Conservation (phyloP, 1,140 invertebrate genomes). For the Drosophila subpulchrella region DNA sequence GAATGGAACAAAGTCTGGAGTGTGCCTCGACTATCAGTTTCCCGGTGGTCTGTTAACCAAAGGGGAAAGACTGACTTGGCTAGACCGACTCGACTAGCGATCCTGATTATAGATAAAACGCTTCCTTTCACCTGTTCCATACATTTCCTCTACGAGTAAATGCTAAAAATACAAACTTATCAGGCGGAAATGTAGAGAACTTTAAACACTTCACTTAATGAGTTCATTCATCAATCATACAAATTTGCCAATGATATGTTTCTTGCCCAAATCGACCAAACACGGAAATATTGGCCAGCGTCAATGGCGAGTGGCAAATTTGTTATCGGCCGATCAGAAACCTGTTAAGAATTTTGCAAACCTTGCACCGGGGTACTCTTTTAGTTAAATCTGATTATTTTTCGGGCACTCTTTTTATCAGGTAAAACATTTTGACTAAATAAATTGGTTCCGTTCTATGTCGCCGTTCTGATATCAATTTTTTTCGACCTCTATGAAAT, state of each 20-base stretch:
- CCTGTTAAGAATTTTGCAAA: slow-evolving; percentile 37
- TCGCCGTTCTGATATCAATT: slow-evolving; percentile 18
- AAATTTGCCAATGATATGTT: not conserved
- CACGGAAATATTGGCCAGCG: slow-evolving; percentile 4
- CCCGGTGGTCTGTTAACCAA: no score
- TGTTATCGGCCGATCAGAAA: slow-evolving; percentile 29
- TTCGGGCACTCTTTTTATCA: slow-evolving; percentile 25
- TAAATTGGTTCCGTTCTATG: not conserved
- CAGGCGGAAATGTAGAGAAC: not conserved
- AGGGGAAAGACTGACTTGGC: no score
- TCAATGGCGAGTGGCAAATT: slow-evolving; percentile 7
- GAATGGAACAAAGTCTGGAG: slow-evolving; percentile 9
- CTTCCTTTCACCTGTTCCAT: no score
- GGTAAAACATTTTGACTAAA: slow-evolving; percentile 44
- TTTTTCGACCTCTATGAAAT: slow-evolving; percentile 39
- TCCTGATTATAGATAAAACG: no score
- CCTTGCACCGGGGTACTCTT: slow-evolving; percentile 35
- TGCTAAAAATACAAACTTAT: not conserved
- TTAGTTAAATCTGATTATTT: slow-evolving; percentile 55
- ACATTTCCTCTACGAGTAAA: no score
- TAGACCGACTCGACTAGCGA: no score
- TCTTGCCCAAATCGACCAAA: not conserved
- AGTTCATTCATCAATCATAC: not conserved
- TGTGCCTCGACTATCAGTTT: no score
- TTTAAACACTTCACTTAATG: not conserved